These are phyloP conservation scores for Seriola dumerili DNA, from an alignment of 2,113 vertebrate genomes.

Conservation along the genomic window DNA sequence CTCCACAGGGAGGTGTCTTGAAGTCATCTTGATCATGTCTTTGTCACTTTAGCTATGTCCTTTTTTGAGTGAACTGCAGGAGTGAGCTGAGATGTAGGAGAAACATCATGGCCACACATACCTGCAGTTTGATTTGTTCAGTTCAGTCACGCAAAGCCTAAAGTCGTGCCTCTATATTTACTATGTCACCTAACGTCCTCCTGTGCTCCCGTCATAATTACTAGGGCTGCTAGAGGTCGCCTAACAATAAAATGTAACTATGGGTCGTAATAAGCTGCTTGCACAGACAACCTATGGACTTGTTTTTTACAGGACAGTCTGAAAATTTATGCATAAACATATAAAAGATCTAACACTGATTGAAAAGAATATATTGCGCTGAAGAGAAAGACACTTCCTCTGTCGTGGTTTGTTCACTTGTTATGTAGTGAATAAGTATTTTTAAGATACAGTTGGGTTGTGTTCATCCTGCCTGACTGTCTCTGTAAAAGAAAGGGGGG, in stretches of 20 bases:
- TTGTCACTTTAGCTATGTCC: conserved; percentile 2
- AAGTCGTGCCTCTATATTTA: neutral
- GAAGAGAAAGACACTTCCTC: neutral
- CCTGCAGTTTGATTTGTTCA: neutral
- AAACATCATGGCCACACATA: neutral
- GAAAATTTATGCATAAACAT: neutral
- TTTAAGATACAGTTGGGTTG: neutral
- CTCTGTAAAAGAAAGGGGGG: neutral
- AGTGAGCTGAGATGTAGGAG: neutral
- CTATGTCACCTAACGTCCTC: neutral
- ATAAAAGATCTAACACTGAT: neutral
- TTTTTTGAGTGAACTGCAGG: neutral
- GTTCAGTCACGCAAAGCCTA: neutral
- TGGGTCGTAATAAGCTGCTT: neutral
- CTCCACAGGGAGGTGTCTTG: neutral
- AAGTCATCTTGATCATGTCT: conserved; percentile 2
- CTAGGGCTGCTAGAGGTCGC: neutral
- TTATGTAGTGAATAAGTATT: neutral
- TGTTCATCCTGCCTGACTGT: neutral
- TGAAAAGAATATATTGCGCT: neutral
- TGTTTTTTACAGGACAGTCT: neutral
- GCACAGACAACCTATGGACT: neutral
- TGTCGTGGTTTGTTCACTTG: neutral
- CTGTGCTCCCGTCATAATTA: neutral
- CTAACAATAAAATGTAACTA: neutral